Conservation (phyloP, 2,113 vertebrate species). For the Alouatta palliata region DNA sequence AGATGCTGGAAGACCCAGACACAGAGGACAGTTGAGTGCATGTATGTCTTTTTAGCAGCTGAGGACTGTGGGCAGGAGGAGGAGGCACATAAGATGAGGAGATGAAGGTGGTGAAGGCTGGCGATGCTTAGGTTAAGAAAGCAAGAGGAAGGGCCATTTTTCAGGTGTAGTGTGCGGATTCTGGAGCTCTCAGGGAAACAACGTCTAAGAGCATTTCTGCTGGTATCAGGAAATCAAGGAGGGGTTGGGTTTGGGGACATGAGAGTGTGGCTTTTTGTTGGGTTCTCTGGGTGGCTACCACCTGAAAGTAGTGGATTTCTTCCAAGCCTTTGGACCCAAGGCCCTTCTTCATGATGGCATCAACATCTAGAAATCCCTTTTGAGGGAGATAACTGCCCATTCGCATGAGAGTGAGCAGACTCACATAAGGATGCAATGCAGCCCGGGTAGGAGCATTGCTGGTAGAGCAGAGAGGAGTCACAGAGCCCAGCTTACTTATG, state of each 20-base stretch:
- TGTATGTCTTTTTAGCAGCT: not conserved
- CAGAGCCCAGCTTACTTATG: not conserved
- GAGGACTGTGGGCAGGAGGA: not conserved
- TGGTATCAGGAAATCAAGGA: not conserved
- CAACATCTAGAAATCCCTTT: not conserved
- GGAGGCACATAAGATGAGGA: not conserved
- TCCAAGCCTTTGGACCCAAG: not conserved
- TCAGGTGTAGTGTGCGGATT: not conserved
- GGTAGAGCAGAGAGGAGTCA: not conserved
- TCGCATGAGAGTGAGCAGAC: not conserved
- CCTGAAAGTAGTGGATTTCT: not conserved
- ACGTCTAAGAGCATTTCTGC: not conserved
- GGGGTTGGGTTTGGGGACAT: too few species aligned
- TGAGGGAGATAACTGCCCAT: not conserved
- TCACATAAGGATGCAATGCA: not conserved
- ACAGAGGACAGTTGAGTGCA: not conserved
- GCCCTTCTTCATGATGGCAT: not conserved
- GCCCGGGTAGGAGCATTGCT: not conserved
- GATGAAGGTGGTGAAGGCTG: not conserved
- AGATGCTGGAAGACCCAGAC: not conserved
- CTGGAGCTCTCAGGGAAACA: not conserved
- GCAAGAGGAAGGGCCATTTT: not conserved
- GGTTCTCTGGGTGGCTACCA: not conserved
- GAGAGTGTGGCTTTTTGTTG: not conserved
- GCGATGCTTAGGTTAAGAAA: not conserved